Base-by-base conservation (phyloP, 1,140 invertebrate species). In the Laodelphax striatellus region DNA sequence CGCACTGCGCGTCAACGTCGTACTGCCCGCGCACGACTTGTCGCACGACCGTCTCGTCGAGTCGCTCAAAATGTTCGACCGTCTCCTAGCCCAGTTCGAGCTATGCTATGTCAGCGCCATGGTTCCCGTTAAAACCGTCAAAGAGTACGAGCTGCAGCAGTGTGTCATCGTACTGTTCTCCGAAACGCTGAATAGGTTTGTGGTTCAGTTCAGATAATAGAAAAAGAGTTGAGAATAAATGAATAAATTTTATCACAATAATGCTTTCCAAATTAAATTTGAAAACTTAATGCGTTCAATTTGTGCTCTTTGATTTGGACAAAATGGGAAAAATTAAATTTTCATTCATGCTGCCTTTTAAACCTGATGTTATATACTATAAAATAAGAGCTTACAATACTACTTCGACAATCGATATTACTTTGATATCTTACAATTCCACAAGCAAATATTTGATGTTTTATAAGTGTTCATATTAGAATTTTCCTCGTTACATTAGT, bases 41-140 rank as follows among this genome's bases (percentile, higher is more conserved):
- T 79, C 80, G 68, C 76, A 76, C 31, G 80, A 82, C 55, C 74
- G 77, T 67, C 75, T 83, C 62, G 69, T 73, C 56, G 79, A 83
- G 65, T 77, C 80, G 14, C 54, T 70, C n/a, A 68, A 68, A 55
- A 92, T 95, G 68, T 98, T 98, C 75, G 96, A 98, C 72, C 83
- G 84, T 57, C 74, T 98, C 10, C 98, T 98, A 76, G 93, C 95
- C 5, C 92, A 98, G 71, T 99, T 99, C 77, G 97, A 99, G 73
- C 76, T 98, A 46, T 92, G 92, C 68, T 99, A 99, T 74, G 97
- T 99, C 0, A 96, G 92, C 70, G 94, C 94, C 0, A 99, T 99
- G 97, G 94, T 99, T 24, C 95, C 94, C 53, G 96, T 99, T 3
- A 99, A 99, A 71, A 88, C 90, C 1, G 90, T 90, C 0, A 87